Percentiles rank a stretch among this genome's conserved stretches.
phyloP scores from a whole-genome alignment of 1,140 invertebrate species.

The Caenorhabditis elegans region WBcel235 BX284603.4:8572501-8573000 shows the following conservation, averaged over 20 bases:
- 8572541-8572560: no score
- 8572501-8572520: no score
- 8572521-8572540: no score
- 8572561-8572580: no score
- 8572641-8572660: no score
- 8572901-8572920: slow-evolving; percentile 23
- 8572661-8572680: no score
- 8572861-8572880: slow-evolving; percentile 29
- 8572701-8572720: slow-evolving; percentile 23
- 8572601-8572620: no score
- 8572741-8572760: slow-evolving; percentile 28
- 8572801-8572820: slow-evolving; percentile 18
- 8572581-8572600: no score
- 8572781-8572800: neutral
- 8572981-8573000: no score
- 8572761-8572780: slow-evolving; percentile 25
- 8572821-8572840: neutral
- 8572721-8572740: neutral
- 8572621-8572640: no score
- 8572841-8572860: neutral
- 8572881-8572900: slow-evolving; percentile 29
- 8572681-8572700: neutral
- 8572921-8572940: slow-evolving; percentile 6
- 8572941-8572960: neutral
- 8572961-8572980: neutral